Evolutionary conservation across 2,888 invertebrate genomes (phyloP).

Genomic region (Zeuzera pyrina): DNA sequence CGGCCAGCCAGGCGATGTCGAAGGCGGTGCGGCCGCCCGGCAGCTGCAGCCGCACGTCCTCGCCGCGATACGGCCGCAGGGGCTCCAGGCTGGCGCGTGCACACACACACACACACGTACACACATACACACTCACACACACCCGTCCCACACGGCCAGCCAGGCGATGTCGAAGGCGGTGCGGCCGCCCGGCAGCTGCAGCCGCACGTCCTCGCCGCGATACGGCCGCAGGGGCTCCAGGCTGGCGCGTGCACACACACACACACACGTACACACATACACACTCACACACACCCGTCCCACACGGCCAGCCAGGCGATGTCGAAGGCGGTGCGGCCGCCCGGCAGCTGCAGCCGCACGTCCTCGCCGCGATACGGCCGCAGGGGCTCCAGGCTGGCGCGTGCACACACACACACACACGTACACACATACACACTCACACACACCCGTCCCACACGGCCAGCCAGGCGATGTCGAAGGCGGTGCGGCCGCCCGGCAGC

Average conservation of each 20-base stretch:
- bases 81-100: slow-evolving; percentile 84
- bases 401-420: no score
- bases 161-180: slow-evolving; percentile 88
- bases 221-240: slow-evolving; percentile 85
- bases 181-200: slow-evolving; percentile 86
- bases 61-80: slow-evolving; percentile 79
- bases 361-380: slow-evolving; percentile 81
- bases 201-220: slow-evolving; percentile 78
- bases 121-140: no score
- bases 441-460: slow-evolving; percentile 82
- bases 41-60: slow-evolving; percentile 81
- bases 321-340: slow-evolving; percentile 85
- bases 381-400: slow-evolving; percentile 87
- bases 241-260: slow-evolving; percentile 54
- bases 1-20: slow-evolving; percentile 87
- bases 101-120: no score
- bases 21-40: slow-evolving; percentile 88
- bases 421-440: no score
- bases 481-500: slow-evolving; percentile 86
- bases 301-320: slow-evolving; percentile 89
- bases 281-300: slow-evolving; percentile 75
- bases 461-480: slow-evolving; percentile 89
- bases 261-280: neutral
- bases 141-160: slow-evolving; percentile 85
- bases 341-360: slow-evolving; percentile 83